Evolutionary conservation across 2,888 invertebrate species (phyloP), one percentile per base, ranked within the genome.

Genomic region (Drosophila peninsularis): DNA sequence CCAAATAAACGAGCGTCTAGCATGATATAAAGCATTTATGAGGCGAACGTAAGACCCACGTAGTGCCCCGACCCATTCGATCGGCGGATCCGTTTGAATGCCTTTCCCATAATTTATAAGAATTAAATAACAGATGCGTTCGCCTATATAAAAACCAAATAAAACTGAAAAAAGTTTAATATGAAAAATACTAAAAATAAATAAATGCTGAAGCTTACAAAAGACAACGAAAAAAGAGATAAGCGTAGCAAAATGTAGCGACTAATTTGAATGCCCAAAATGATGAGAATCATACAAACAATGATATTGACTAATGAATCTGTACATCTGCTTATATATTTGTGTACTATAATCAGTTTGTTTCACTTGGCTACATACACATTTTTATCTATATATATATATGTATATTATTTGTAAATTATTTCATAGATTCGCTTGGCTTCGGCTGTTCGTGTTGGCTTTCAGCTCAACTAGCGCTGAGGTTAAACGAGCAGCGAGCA

Each of bases 1-100:
- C 58, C 75, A 69, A 71, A 82, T 71, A 82, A 82, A 82, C 67
- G 88, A 82, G 85, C 82, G 68, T 79, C 82, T 85, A 79, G 79
- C 82, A 83, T 82, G 88, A 85, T 82, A 85, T 63, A 69, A 85
- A 69, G 30, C 67, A 74, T 76, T 65, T 64, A 68, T 67, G 74
- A 71, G 54, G 55, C 74, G 64, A 68, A 78, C 49, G 55, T 52
- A 19, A 56, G 44, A 21, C 19, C 42, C 27, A 32, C 21, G 27
- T 41, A 53, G 30, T 10, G 53, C 27, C 42, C 49, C 42, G 19
- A 36, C 36, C 36, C 42, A 27, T 21, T 19, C 9, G 37, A 13
- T 13, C 13, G 34, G 19, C 32, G 53, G 45, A 64, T 64, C 32
- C 45, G 24, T 27, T 54, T 53, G 39, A 39, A 65, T 53, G 39